These are phyloP conservation scores for Drosophila mauritiana DNA, from an alignment of 1,140 invertebrate genomes.

Conservation along the genomic window DNA sequence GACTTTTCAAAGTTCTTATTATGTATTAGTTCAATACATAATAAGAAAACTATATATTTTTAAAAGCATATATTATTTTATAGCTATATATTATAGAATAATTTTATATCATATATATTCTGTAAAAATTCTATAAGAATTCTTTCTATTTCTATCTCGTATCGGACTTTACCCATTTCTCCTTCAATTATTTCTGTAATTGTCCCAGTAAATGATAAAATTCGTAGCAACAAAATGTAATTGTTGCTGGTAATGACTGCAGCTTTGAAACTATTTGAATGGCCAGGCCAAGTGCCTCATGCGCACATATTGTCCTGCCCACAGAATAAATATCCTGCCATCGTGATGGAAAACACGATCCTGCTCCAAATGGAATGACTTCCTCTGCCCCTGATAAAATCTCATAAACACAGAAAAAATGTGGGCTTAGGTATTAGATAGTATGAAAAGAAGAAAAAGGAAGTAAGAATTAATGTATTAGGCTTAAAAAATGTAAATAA, in stretches of 20 bases:
- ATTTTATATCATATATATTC: too few species aligned
- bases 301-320: constrained; percentile 40
- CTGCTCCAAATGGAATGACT: constrained; percentile 30
- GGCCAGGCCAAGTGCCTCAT: constrained; percentile 13
- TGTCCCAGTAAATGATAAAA: constrained; percentile 7
- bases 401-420: constrained; percentile 4
- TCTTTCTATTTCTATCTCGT: background rate
- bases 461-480: too few species aligned
- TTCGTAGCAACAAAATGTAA: constrained; percentile 16
- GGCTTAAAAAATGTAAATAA: too few species aligned
- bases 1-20: too few species aligned
- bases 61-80: background rate
- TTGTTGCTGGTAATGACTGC: constrained; percentile 50
- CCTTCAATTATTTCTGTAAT: constrained; percentile 17
- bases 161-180: background rate
- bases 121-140: too few species aligned
- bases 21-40: too few species aligned
- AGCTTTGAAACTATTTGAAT: constrained; percentile 57
- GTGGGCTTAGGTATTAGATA: background rate
- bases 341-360: constrained; percentile 35
- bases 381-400: background rate
- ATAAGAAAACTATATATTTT: too few species aligned
- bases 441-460: too few species aligned
- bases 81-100: background rate
- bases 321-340: constrained; percentile 48